Evolutionary conservation across 2,797 vertebrate genomes (phyloP).

Genomic region (Rhinophrynus dorsalis): DNA sequence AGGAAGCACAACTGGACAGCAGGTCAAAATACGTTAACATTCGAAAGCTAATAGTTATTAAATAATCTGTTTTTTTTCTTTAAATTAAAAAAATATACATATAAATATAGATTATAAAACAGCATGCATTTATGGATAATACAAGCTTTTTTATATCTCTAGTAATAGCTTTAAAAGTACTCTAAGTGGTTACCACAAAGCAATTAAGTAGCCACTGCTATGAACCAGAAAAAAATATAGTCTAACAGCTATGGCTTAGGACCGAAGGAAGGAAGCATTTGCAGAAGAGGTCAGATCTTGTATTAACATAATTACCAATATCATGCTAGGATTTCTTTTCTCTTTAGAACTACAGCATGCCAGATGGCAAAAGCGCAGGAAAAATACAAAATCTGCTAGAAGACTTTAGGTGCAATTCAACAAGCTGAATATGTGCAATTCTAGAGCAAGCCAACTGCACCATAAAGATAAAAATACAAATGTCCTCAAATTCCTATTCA

Average conservation of each 20-base stretch:
- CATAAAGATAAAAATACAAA: too few species aligned
- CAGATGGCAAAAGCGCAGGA: conserved; percentile 64
- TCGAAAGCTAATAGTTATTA: neutral
- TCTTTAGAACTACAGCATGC: neutral
- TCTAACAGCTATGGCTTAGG: conserved; percentile 5
- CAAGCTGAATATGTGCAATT: too few species aligned
- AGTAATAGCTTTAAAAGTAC: neutral
- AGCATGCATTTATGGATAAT: conserved; percentile 5
- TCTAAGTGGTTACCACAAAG: too few species aligned
- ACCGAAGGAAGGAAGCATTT: neutral
- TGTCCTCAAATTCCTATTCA: too few species aligned
- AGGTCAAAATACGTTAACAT: neutral
- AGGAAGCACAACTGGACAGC: neutral
- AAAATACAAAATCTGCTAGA: conserved; percentile 69
- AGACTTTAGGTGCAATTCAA: too few species aligned
- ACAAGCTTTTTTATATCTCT: conserved; percentile 25
- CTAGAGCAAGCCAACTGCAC: too few species aligned
- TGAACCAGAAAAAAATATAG: neutral
- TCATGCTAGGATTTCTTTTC: neutral
- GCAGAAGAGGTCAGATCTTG: neutral
- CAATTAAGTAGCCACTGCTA: neutral
- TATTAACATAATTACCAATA: neutral
- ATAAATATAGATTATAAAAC: conserved; percentile 30
- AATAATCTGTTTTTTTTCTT: neutral
- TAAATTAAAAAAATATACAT: conserved; percentile 23